A percentile compares a stretch with the other conserved stretches of the same genome.
Evolutionary conservation across 1,140 invertebrate species (phyloP).

Genomic region (Pygmarrhopalites habei): DNA sequence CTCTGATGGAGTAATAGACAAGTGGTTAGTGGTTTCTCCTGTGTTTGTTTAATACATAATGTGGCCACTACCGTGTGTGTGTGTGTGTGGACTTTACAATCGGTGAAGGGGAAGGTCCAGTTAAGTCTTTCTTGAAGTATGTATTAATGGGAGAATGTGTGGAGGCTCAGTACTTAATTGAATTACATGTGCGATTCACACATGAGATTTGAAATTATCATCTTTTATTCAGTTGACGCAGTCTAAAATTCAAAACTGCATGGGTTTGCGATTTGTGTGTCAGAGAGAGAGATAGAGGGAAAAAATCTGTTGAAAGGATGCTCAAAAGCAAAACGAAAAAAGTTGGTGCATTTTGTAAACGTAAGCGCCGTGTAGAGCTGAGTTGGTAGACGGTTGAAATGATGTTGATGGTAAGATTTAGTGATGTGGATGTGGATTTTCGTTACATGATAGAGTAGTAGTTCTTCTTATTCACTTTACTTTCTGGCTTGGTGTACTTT

Average conservation of each 20-base stretch:
- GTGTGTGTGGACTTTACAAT: no score
- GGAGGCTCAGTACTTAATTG: no score
- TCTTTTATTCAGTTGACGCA: background rate
- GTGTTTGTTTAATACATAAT: no score
- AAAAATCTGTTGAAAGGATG: background rate
- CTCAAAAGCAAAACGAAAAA: no score
- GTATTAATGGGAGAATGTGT: no score
- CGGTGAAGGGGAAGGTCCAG: no score
- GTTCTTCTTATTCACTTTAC: background rate
- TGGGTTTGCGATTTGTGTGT: background rate
- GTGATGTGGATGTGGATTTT: background rate
- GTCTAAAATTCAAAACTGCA: background rate
- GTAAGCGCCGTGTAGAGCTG: background rate
- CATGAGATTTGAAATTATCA: background rate
- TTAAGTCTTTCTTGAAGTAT: no score
- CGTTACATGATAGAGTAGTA: background rate
- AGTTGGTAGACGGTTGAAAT: background rate
- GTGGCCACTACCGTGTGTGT: no score
- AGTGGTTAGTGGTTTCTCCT: no score
- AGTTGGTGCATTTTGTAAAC: no score
- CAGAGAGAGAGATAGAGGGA: background rate
- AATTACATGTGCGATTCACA: background rate
- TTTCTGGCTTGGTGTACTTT: background rate
- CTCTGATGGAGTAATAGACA: no score
- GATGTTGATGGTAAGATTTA: constrained; percentile 5